Conservation (phyloP, 2,113 vertebrate genomes). For the Pitta sordida region DNA sequence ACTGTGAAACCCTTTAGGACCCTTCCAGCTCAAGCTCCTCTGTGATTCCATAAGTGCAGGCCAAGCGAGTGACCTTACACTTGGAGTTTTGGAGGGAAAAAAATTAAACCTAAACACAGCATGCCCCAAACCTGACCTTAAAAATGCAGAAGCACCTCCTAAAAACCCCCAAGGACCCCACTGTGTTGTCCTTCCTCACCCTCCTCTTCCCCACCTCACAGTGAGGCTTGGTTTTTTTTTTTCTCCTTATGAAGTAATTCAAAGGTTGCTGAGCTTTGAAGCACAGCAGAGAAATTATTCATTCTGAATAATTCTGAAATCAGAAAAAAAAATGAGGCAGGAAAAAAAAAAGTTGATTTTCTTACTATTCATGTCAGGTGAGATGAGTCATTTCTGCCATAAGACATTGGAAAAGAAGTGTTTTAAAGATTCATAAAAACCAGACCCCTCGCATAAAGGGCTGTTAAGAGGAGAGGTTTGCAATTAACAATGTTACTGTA, state of each 20-base stretch:
- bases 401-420: not conserved
- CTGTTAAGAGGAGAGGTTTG: not conserved
- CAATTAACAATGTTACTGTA: not conserved
- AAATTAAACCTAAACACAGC: not conserved
- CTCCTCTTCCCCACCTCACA: not conserved
- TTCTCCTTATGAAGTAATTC: not conserved
- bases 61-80: not conserved
- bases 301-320: not conserved
- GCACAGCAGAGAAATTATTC: not conserved
- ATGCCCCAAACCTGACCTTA: not conserved
- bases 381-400: slow-evolving; percentile 32
- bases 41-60: not conserved
- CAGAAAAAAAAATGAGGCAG: not conserved
- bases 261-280: not conserved
- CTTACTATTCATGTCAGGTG: not conserved
- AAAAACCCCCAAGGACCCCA: not conserved
- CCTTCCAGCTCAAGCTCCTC: not conserved
- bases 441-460: not conserved
- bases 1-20: too few relatives aligned
- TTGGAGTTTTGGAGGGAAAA: not conserved
- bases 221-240: not conserved
- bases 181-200: not conserved
- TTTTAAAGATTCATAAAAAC: not conserved
- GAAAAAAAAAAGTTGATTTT: not conserved
- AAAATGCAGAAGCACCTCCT: not conserved